phyloP scores from a whole-genome alignment of 2,113 vertebrate species.

The Urocynchramus pylzowi region DNA sequence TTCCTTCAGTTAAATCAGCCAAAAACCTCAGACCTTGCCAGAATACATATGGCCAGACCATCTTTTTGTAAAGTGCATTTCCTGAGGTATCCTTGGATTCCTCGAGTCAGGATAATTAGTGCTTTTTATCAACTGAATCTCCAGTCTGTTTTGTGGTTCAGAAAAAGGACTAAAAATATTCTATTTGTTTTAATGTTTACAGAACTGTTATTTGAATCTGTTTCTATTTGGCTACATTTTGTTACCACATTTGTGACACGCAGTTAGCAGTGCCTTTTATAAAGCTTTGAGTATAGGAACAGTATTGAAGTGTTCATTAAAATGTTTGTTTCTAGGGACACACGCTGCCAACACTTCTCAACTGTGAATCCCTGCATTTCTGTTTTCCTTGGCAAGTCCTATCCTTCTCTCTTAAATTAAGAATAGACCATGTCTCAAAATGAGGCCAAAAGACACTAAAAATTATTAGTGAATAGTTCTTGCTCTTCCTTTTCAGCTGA shows the following conservation, averaged over 20 bases:
- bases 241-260: neutral
- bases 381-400: neutral
- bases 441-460: neutral
- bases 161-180: neutral
- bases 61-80: neutral
- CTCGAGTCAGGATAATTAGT: neutral
- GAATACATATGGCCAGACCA: neutral
- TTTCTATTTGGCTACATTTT: conserved; percentile 36
- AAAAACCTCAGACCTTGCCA: neutral
- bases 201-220: neutral
- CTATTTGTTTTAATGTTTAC: conserved; percentile 13
- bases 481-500: neutral
- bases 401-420: neutral
- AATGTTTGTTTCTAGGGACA: conserved; percentile 19
- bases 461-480: neutral
- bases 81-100: neutral
- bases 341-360: neutral
- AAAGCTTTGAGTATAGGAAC: neutral
- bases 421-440: neutral
- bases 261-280: neutral
- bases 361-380: neutral
- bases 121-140: conserved; percentile 11
- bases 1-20: neutral
- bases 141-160: neutral
- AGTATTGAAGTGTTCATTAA: conserved; percentile 5